Base-by-base conservation (phyloP, 1,140 invertebrate species). In the Heliconius eleuchia region DNA sequence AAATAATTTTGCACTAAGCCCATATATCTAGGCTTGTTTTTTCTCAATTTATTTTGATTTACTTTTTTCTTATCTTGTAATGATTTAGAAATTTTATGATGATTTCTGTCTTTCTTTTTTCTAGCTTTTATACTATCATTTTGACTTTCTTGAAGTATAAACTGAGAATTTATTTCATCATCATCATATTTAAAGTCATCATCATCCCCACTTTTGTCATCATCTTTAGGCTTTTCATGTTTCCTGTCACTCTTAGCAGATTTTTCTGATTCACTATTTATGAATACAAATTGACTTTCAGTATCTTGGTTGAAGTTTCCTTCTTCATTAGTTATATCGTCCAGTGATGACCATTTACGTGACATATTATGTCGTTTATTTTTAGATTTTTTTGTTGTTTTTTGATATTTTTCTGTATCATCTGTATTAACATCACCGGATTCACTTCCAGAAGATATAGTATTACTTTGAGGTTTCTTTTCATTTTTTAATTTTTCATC, bases 1-100 rank as follows among this genome's bases (percentile, higher is more conserved):
- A 96, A 87, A 84, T 96, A 96, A 80, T 95, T 93, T 88, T 96
- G 95, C 78, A 96, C 81, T 92, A 95, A 82, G 83, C 95, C 91
- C 75, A 94, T 83, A 76, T 95, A 95, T 0, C 90, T 89, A 23
- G 90, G 88, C 39, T 94, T 94, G 72, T 90, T 92, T 77, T 88
- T 95, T 89, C 83, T 95, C 83, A 86, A 84, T 85, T 91, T 95
- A 30, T 79, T 81, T 76, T 93, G 90, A 76, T 73, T 91, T 73
- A 91, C 89, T 76, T 94, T 95, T 85, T 93, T 94, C 78, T 91
- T 93, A 42, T 96, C 95, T 73, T 92, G 95, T 3, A 82, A 73
- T 1, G 90, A 80, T 75, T 95, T 96, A 7, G 95, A 89, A 27
- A 92, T 89, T 55, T 96, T 95, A 60, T 89, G 89, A 82, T 93